Evolutionary conservation across 1,140 invertebrate species (phyloP), one percentile per base, ranked within the genome.

Genomic region (Mercenaria mercenaria): DNA sequence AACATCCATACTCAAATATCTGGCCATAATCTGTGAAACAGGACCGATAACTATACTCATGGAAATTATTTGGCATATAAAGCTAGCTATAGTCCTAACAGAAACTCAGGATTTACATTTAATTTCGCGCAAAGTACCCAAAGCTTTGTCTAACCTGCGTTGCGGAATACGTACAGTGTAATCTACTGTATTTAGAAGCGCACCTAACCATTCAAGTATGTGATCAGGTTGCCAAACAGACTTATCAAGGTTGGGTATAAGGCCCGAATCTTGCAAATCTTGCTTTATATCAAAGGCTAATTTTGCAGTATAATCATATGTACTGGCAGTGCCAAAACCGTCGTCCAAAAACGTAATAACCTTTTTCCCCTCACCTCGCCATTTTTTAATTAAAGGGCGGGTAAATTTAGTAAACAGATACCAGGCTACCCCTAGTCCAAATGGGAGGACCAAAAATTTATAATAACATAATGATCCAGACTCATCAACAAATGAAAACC

Each of bases 331-430:
- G 20, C 80, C 80, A 61, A 82, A 81, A n/a, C 77, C 87, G 29
- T 89, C 87, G 52, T 89, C 64, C 8, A 89, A 39, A 41, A 69
- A 89, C 64, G 43, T 69, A 39, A 89, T 64, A 2, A 82, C 61
- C 67, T 56, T 84, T 41, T 74, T 59, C 32, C 80, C 88, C 43
- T 89, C 81, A 41, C 29, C 37, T n/a, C 88, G 11, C 80, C 41
- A 89, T 37, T 82, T 89, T 47, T 2, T n/a, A 26, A 89, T 80
- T 61, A 89, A 64, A 11, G 76, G 88, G 15, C 88, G 37, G 0
- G 69, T 84, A 29, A 72, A 41, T 76, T 89, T 89, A n/a, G 67
- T 89, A 43, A 69, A 89, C 69, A 84, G 41, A 80, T 89, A 84
- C 4, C 61, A 64, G 6, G 88, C 79, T 29, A 80, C 32, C 26